Percentiles rank a stretch among this genome's conserved stretches.
phyloP scores from a whole-genome alignment of 2,888 invertebrate genomes.

The Zhuqinia jingwanae region DNA sequence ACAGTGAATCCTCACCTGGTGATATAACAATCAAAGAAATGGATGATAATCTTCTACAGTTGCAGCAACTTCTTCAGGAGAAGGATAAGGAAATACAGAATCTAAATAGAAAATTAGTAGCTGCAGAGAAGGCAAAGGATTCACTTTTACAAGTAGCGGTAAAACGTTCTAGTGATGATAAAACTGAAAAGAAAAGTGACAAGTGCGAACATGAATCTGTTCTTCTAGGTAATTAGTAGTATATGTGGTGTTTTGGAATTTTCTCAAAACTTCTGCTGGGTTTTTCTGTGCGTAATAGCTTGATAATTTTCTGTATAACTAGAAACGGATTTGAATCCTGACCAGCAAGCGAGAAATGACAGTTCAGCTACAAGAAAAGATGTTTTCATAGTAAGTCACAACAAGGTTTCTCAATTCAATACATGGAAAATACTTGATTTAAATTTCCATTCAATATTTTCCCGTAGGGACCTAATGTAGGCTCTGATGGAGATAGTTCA shows the following conservation, averaged over 20 bases:
- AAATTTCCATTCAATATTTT: neutral
- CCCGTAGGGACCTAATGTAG: neutral
- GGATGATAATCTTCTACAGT: slow-evolving; percentile 49
- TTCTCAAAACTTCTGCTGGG: neutral
- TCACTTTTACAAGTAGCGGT: neutral
- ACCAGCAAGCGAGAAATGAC: neutral
- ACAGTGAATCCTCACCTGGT: slow-evolving; percentile 13
- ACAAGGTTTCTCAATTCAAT: too few species aligned
- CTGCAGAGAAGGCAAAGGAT: slow-evolving; percentile 8
- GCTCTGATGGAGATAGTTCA: slow-evolving; percentile 31
- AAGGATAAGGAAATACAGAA: slow-evolving; percentile 46
- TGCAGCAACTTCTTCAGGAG: slow-evolving; percentile 30
- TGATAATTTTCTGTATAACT: neutral
- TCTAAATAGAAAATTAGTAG: slow-evolving; percentile 4
- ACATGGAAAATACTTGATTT: neutral
- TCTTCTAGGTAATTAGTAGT: slow-evolving; percentile 1
- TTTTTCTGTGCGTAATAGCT: neutral
- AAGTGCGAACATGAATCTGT: slow-evolving; percentile 51
- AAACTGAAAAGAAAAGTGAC: neutral
- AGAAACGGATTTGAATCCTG: slow-evolving; percentile 22
- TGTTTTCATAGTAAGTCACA: too few species aligned
- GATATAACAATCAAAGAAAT: slow-evolving; percentile 46
- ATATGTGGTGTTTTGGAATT: neutral
- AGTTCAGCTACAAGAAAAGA: neutral
- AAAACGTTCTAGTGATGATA: neutral